phyloP scores from a whole-genome alignment of 2,113 vertebrate genomes.

The Chitala chitala region DNA sequence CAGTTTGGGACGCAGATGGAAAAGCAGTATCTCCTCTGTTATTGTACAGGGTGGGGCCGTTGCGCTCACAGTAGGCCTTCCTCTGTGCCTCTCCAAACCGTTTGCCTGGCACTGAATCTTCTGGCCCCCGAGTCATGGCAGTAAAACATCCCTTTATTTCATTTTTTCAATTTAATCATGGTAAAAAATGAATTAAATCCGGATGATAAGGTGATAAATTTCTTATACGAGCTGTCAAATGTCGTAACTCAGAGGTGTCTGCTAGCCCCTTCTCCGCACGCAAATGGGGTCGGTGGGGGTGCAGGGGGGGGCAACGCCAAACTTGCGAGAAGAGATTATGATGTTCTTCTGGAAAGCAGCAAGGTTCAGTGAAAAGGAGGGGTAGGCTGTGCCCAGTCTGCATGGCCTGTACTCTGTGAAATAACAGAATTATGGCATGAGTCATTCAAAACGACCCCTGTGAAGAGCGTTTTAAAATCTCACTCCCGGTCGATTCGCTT shows the following conservation, averaged over 20 bases:
- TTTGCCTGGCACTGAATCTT: background rate
- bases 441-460: constrained; percentile 36
- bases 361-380: constrained; percentile 7
- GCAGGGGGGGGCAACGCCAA: constrained; percentile 12
- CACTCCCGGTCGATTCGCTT: constrained; percentile 40
- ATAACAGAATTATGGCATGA: constrained; percentile 39
- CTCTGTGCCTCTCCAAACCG: background rate
- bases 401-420: background rate
- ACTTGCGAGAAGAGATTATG: constrained; percentile 23
- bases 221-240: constrained; percentile 40
- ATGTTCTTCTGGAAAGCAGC: constrained; percentile 27
- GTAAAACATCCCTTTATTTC: constrained; percentile 34
- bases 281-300: no score
- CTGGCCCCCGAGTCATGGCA: constrained; percentile 19
- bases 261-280: constrained; percentile 17
- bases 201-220: constrained; percentile 42
- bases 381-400: background rate
- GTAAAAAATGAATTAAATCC: constrained; percentile 40
- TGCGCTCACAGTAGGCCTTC: background rate
- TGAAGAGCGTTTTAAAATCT: constrained; percentile 34
- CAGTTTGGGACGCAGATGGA: background rate
- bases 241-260: constrained; percentile 29
- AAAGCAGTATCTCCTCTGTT: background rate
- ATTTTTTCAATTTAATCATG: constrained; percentile 43
- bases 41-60: background rate